Evolutionary conservation across 2,888 invertebrate genomes (phyloP).

Genomic region (Odiellus spinosus): DNA sequence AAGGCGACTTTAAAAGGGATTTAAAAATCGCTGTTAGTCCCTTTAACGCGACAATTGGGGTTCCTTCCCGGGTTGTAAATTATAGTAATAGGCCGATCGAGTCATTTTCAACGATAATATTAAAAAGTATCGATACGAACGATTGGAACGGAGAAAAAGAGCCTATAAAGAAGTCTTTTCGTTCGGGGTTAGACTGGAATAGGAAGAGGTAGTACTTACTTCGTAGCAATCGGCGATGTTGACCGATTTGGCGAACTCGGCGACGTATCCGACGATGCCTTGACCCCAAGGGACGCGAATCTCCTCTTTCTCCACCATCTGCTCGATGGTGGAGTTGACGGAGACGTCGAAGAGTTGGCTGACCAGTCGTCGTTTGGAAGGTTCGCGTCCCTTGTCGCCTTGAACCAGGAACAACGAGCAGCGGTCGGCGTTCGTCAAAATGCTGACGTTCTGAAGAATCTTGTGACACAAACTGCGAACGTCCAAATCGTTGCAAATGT

Average conservation of each 20-base stretch:
- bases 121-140: no score
- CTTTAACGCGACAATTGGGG: no score
- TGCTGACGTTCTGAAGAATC: constrained; percentile 81
- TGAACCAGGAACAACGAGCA: constrained; percentile 66
- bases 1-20: no score
- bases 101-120: no score
- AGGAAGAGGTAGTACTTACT: constrained; percentile 32
- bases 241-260: constrained; percentile 76
- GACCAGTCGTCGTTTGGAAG: constrained; percentile 48
- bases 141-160: no score
- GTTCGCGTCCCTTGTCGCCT: constrained; percentile 35
- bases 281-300: constrained; percentile 87
- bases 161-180: no score
- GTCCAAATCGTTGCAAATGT: constrained; percentile 90
- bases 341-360: constrained; percentile 91
- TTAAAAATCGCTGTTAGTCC: no score
- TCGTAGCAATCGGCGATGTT: constrained; percentile 93
- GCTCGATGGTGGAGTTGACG: constrained; percentile 74
- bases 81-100: no score
- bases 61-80: no score
- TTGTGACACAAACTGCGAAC: constrained; percentile 86
- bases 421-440: constrained; percentile 74
- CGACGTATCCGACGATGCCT: constrained; percentile 88
- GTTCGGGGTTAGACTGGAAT: no score
- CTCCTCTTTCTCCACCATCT: constrained; percentile 82